These are phyloP conservation scores for Drosophila sucinea DNA, from an alignment of 1,140 invertebrate species.

Conservation along the genomic window DNA sequence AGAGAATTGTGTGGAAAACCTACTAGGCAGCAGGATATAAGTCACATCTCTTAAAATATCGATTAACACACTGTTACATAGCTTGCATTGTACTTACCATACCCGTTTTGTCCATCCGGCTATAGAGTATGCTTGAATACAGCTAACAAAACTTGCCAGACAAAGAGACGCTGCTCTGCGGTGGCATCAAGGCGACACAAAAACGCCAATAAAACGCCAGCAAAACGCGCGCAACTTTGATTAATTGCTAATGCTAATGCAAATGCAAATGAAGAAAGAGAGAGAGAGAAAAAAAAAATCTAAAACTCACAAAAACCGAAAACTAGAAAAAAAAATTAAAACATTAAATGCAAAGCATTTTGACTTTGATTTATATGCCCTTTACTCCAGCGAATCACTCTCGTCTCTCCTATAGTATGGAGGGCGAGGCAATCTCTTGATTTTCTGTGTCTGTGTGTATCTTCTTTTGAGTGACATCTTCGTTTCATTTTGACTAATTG, in stretches of 20 bases:
- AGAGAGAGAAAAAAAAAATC: conserved; percentile 6
- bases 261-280: conserved; percentile 20
- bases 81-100: too few relatives aligned
- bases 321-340: conserved; percentile 25
- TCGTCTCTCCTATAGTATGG: neutral
- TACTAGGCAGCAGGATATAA: too few relatives aligned
- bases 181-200: conserved; percentile 31
- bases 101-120: too few relatives aligned
- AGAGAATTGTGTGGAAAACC: too few relatives aligned
- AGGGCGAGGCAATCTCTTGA: conserved; percentile 2
- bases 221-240: conserved; percentile 67
- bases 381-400: neutral
- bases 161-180: conserved; percentile 37
- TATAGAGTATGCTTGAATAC: too few relatives aligned
- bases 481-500: conserved; percentile 10
- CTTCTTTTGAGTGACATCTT: conserved; percentile 9
- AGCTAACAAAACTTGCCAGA: conserved; percentile 49
- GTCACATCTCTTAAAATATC: too few relatives aligned
- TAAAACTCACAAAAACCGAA: conserved; percentile 11
- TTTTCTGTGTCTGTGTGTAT: neutral
- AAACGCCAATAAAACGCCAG: conserved; percentile 46
- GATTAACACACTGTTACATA: too few relatives aligned
- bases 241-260: conserved; percentile 57
- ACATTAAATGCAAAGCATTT: conserved; percentile 35
- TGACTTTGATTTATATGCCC: conserved; percentile 36